Evolutionary conservation across 2,888 invertebrate species (phyloP), one percentile per base, ranked within the genome.

Genomic region (Xanthia togata): DNA sequence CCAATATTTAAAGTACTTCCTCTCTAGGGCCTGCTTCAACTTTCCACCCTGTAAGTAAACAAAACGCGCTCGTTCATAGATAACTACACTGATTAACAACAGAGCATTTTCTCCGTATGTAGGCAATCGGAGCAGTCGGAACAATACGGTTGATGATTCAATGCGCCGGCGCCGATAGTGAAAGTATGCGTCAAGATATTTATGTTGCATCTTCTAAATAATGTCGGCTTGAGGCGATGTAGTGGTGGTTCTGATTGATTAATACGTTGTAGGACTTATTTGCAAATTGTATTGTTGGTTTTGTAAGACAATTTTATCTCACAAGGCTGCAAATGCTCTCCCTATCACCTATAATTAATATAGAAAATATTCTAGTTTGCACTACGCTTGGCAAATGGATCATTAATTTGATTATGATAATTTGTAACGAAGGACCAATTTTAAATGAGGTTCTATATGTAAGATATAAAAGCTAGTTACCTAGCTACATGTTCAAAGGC

Each of bases 41-140:
- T 67, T 67, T 17, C 14, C 14, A 9, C 31, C 31, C 14, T 14
- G 14, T 14, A 62, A 8, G 12, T 59, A 82, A 83, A 76, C 70
- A 74, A 76, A 81, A 47, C 35, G 9, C 57, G 35, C 35, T 20
- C n/a, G 41, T 68, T 57, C n/a, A 70, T 74, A 67, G 60, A 74
- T 76, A 73, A 67, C 47, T 68, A 57, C 26, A 20, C 17, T 78
- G 70, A 85, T 81, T 78, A 79, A 23, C 59, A 71, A 50, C 79
- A 59, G 55, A 76, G 35, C 77, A 77, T 81, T 87, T 84, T 87
- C 87, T 78, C 88, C 68, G 68, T 83, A 88, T 84, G 82, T 87
- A 84, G 87, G 81, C 81, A 87, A 88, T 71, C 57, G 14, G 83
- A 80, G 70, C 82, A 82, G 75, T 83, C 41, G 67, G 86, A 82